Percentiles rank a stretch among this genome's conserved stretches.
phyloP scores from a whole-genome alignment of 1,140 invertebrate species.

The Drosophila athabasca region DNA sequence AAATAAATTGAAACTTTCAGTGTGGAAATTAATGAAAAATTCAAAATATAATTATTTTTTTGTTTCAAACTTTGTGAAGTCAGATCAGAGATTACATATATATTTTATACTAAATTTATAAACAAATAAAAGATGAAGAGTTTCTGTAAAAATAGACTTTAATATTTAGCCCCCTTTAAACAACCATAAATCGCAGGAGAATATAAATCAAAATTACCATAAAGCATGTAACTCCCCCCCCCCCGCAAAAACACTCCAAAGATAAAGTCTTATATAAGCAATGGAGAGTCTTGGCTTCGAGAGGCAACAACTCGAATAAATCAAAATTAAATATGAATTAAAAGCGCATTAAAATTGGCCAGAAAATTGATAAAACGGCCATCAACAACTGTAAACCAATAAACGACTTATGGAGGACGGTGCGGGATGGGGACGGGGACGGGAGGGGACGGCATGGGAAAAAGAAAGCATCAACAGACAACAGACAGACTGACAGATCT shows the following conservation, averaged over 20 bases:
- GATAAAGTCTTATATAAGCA: slow-evolving; percentile 1
- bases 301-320: slow-evolving; percentile 25
- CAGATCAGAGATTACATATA: too few species aligned
- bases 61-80: too few species aligned
- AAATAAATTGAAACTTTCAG: not conserved
- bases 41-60: too few species aligned
- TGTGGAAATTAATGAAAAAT: too few species aligned
- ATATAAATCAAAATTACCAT: slow-evolving; percentile 46
- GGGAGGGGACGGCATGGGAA: too few species aligned
- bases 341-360: slow-evolving; percentile 39
- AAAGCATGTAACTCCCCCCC: slow-evolving; percentile 2
- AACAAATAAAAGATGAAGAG: slow-evolving; percentile 4
- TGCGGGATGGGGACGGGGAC: too few species aligned
- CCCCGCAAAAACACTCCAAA: not conserved
- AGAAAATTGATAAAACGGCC: slow-evolving; percentile 35
- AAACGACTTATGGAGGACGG: slow-evolving; percentile 7
- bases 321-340: slow-evolving; percentile 52
- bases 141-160: too few species aligned
- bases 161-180: not conserved
- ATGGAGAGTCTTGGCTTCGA: not conserved
- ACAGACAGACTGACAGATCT: slow-evolving; percentile 12
- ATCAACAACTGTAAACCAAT: slow-evolving; percentile 16
- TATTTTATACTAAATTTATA: too few species aligned
- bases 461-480: slow-evolving; percentile 25
- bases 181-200: slow-evolving; percentile 29